A percentile compares a stretch with the other conserved stretches of the same genome.
phyloP scores from a whole-genome alignment of 2,888 invertebrate species.

The Hetaerina titia region DNA sequence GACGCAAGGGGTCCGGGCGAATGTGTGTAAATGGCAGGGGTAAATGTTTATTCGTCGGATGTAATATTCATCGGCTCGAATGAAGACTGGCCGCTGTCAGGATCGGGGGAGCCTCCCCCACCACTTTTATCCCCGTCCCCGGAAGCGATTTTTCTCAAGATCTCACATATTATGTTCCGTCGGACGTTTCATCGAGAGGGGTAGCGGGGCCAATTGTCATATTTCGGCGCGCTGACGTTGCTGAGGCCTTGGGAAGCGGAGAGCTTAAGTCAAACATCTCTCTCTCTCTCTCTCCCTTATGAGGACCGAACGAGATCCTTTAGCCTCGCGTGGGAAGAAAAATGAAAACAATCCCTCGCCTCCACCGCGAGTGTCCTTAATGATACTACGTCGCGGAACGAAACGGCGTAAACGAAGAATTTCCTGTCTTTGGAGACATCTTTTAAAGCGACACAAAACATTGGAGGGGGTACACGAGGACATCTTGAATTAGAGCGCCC shows the following conservation, averaged over 20 bases:
- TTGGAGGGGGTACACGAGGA: not conserved
- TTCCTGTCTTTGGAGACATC: not conserved
- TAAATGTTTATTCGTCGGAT: constrained; percentile 20
- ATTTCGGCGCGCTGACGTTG: not conserved
- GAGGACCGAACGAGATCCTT: not conserved
- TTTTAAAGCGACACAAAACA: not conserved
- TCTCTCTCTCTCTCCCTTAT: too few relatives aligned
- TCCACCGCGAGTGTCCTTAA: not conserved
- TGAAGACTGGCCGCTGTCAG: not conserved
- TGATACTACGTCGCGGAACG: not conserved
- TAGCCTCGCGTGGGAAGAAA: not conserved
- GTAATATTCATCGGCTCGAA: constrained; percentile 3
- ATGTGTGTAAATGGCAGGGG: not conserved
- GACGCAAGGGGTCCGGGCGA: not conserved
- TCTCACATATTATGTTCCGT: not conserved
- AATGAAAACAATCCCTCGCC: not conserved
- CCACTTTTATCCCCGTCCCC: not conserved
- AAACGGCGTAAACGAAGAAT: not conserved
- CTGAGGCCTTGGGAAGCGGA: not conserved
- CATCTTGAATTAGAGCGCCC: not conserved
- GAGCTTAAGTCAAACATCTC: not conserved
- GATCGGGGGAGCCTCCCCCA: not conserved
- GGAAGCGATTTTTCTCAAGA: constrained; percentile 11
- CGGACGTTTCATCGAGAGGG: not conserved
- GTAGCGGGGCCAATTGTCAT: not conserved